phyloP scores from a whole-genome alignment of 2,113 vertebrate species.

The Centropus unirufus region DNA sequence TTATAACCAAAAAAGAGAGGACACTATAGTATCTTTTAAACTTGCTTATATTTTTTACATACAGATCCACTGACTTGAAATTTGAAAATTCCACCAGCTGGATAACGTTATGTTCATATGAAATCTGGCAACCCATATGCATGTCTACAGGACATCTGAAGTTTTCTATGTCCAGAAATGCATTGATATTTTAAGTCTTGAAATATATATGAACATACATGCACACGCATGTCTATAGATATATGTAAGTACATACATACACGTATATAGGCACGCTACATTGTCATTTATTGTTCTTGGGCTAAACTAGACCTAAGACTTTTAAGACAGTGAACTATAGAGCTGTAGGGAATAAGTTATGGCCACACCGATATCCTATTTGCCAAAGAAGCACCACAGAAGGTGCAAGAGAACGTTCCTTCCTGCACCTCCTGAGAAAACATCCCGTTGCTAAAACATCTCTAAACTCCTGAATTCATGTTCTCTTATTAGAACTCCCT shows the following conservation, averaged over 20 bases:
- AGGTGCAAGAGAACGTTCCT: background rate
- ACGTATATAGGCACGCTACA: background rate
- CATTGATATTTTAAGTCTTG: background rate
- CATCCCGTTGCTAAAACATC: background rate
- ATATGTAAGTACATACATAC: too few relatives aligned
- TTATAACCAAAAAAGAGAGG: background rate
- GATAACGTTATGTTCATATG: background rate
- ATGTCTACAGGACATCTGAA: background rate
- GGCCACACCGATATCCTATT: accelerated
- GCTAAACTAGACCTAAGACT: background rate
- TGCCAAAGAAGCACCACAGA: background rate
- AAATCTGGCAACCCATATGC: background rate
- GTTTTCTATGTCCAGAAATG: background rate
- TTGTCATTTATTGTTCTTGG: background rate
- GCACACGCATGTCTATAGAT: background rate
- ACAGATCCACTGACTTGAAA: background rate
- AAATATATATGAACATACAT: background rate
- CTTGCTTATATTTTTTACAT: background rate
- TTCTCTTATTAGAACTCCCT: background rate
- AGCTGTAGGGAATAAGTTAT: background rate
- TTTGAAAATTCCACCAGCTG: background rate
- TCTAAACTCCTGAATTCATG: background rate
- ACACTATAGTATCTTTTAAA: background rate
- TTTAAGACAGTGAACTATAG: background rate
- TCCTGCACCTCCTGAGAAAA: background rate